These are phyloP conservation scores for Sinocyclocheilus rhinocerous DNA, from an alignment of 2,113 vertebrate species.

Conservation along the genomic window DNA sequence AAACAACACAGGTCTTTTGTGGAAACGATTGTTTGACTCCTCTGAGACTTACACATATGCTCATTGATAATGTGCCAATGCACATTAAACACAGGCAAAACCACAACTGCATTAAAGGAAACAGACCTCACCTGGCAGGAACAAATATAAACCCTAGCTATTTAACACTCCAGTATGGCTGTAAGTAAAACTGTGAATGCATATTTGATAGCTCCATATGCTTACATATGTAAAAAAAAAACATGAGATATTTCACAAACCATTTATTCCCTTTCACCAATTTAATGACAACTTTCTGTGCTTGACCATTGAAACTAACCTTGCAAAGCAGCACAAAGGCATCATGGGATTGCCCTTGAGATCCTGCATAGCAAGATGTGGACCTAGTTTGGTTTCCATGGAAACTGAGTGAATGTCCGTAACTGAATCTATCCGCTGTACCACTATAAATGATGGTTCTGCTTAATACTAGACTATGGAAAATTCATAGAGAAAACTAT, in stretches of 20 bases:
- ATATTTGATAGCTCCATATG: background rate
- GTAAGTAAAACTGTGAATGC: background rate
- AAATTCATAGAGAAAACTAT: background rate
- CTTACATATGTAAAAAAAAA: no score
- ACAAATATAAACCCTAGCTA: background rate
- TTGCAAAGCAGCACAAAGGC: constrained; percentile 32
- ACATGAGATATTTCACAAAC: background rate
- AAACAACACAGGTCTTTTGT: constrained; percentile 26
- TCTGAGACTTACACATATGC: background rate
- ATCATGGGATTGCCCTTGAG: constrained; percentile 55
- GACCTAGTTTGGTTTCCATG: constrained; percentile 54
- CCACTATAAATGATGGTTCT: constrained; percentile 12
- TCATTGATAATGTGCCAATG: constrained; percentile 4
- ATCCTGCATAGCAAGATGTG: constrained; percentile 25
- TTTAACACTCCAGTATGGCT: background rate
- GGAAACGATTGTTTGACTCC: constrained; percentile 16
- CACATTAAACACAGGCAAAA: constrained; percentile 2
- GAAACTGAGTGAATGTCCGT: constrained; percentile 49
- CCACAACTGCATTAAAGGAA: constrained; percentile 20
- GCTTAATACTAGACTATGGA: background rate
- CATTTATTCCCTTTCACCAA: background rate
- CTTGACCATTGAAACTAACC: constrained; percentile 27
- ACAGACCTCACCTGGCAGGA: constrained; percentile 13
- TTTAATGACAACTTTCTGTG: constrained; percentile 1
- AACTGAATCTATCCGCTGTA: constrained; percentile 26